These are phyloP conservation scores for Carcharodon carcharias DNA, from an alignment of 2,797 vertebrate genomes.

Conservation along the genomic window DNA sequence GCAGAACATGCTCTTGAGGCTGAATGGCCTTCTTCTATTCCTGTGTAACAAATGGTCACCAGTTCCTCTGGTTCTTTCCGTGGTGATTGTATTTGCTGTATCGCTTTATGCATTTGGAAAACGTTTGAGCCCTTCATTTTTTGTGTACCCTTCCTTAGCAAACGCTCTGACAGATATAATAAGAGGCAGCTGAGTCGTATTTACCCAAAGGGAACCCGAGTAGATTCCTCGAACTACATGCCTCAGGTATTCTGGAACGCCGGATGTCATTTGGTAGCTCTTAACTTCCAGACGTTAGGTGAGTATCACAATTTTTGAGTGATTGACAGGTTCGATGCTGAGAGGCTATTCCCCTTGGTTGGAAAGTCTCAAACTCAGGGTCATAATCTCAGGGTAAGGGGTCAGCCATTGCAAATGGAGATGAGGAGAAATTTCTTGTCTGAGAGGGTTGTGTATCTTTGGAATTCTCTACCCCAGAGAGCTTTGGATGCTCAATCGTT, in stretches of 20 bases:
- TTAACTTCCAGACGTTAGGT: conserved; percentile 98
- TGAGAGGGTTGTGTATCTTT: background rate
- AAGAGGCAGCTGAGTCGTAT: conserved; percentile 95
- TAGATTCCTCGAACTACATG: conserved; percentile 98
- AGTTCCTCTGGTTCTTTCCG: too few relatives aligned
- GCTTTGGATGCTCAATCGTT: background rate
- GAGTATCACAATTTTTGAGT: conserved; percentile 42
- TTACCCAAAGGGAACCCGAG: conserved; percentile 94
- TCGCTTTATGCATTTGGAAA: background rate
- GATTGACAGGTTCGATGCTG: background rate
- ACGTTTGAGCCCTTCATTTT: background rate
- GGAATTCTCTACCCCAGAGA: background rate
- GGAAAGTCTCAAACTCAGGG: background rate
- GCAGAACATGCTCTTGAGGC: background rate
- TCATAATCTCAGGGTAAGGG: background rate
- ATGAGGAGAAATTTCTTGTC: background rate
- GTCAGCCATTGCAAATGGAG: background rate
- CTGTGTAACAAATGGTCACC: background rate
- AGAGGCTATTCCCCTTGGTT: background rate
- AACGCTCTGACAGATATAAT: conserved; percentile 74
- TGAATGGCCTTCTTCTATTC: background rate
- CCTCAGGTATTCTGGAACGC: conserved; percentile 98
- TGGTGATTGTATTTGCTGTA: background rate
- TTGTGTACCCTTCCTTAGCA: conserved; percentile 56
- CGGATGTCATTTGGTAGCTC: conserved; percentile 92